Evolutionary conservation across 1,140 invertebrate species (phyloP).

Genomic region (Radopholus similis): DNA sequence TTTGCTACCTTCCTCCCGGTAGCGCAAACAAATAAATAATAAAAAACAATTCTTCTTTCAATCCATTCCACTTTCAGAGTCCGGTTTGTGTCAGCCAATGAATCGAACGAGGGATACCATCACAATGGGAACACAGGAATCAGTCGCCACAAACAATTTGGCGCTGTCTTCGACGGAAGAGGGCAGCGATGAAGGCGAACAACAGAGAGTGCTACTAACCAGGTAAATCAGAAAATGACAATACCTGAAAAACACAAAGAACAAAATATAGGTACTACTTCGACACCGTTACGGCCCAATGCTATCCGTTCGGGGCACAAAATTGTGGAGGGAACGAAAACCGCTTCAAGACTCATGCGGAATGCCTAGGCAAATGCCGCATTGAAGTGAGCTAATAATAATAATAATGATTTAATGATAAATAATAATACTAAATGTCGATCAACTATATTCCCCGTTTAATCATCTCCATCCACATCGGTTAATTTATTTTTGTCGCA

Average conservation of each 20-base stretch:
- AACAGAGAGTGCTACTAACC: constrained; percentile 23
- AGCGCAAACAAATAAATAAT: background rate
- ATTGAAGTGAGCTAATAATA: too few relatives aligned
- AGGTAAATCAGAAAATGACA: too few relatives aligned
- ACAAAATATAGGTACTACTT: too few relatives aligned
- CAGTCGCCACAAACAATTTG: background rate
- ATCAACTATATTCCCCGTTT: too few relatives aligned
- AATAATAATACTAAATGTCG: too few relatives aligned
- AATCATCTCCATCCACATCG: too few relatives aligned
- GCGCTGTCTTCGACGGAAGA: background rate
- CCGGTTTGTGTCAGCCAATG: constrained; percentile 22
- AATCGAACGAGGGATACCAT: too few relatives aligned
- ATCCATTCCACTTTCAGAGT: constrained; percentile 24
- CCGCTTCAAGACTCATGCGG: constrained; percentile 18
- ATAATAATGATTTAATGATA: too few relatives aligned
- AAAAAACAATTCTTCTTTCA: background rate
- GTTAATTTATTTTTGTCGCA: too few relatives aligned
- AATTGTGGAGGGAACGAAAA: constrained; percentile 51
- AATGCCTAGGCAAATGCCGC: constrained; percentile 30
- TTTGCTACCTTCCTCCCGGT: constrained; percentile 42
- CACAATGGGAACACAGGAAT: constrained; percentile 6
- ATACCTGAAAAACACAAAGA: too few relatives aligned
- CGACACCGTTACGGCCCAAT: constrained; percentile 46
- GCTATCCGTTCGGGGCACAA: constrained; percentile 55
- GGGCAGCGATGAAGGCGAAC: background rate